Evolutionary conservation across 2,113 vertebrate species (phyloP).

Genomic region (Podocnemis expansa): DNA sequence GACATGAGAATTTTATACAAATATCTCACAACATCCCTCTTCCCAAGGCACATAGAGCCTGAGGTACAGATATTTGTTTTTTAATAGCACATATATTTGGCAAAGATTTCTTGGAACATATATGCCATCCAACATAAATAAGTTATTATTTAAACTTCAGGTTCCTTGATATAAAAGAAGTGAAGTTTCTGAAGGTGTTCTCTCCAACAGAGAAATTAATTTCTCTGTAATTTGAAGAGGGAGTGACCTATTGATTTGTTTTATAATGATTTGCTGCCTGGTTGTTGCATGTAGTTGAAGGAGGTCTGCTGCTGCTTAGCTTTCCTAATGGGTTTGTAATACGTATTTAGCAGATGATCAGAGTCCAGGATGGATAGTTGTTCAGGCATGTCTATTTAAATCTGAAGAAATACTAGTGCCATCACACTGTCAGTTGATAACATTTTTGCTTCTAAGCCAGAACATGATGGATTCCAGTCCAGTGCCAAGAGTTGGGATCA

Average conservation of each 20-base stretch:
- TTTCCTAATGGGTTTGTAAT: background rate
- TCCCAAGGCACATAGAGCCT: conserved; percentile 94
- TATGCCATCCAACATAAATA: background rate
- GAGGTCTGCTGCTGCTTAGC: background rate
- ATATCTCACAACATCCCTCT: conserved; percentile 96
- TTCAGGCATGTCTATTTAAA: background rate
- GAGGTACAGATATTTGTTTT: conserved; percentile 81
- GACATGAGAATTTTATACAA: conserved; percentile 99
- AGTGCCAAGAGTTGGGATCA: background rate
- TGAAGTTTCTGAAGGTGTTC: background rate
- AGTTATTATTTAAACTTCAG: background rate
- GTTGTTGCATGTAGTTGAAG: background rate
- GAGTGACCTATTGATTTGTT: background rate
- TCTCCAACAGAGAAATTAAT: background rate
- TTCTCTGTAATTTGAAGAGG: background rate
- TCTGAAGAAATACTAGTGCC: background rate
- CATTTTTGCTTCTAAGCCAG: background rate
- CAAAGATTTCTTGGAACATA: background rate
- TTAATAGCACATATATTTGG: background rate
- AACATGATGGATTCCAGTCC: background rate
- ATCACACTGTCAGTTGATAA: background rate
- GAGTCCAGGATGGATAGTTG: background rate
- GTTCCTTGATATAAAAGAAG: background rate
- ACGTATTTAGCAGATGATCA: background rate
- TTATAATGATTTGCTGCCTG: background rate